phyloP scores from a whole-genome alignment of 2,113 vertebrate genomes.

The Elanus axillaris region DNA sequence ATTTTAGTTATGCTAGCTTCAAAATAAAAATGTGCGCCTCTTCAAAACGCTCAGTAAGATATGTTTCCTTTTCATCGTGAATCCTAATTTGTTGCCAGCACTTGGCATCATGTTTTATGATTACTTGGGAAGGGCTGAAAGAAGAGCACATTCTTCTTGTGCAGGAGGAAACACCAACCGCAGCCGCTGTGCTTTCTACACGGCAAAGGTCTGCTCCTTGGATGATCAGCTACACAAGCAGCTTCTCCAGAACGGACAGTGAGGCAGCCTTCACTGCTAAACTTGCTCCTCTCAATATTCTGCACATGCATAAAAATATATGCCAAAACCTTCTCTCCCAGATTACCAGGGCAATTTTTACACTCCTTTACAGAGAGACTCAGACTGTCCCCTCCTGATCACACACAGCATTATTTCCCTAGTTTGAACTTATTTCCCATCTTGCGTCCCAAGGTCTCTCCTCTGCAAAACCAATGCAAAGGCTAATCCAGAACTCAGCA shows the following conservation, averaged over 20 bases:
- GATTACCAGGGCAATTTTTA: background rate
- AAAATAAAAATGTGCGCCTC: background rate
- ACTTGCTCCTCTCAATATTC: background rate
- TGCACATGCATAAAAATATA: background rate
- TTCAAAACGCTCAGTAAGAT: background rate
- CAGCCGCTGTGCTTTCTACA: background rate
- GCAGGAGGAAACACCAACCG: background rate
- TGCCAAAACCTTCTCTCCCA: background rate
- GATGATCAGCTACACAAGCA: background rate
- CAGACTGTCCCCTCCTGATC: too few relatives aligned
- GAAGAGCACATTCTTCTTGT: background rate
- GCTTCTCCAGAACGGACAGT: background rate
- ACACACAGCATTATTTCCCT: background rate
- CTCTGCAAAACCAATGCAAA: background rate
- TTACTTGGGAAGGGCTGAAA: background rate
- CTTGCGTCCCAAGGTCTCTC: background rate
- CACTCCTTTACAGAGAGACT: background rate
- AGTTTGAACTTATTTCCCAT: background rate
- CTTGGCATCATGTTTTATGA: background rate
- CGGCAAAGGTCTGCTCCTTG: background rate
- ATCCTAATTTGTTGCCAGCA: background rate
- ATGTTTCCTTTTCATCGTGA: background rate
- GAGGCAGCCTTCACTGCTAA: background rate
- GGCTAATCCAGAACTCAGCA: background rate
- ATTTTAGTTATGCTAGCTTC: background rate